Percentiles rank a stretch among this genome's conserved stretches.
Conservation (phyloP, 2,797 vertebrate species). For the Amblyraja radiata region DNA sequence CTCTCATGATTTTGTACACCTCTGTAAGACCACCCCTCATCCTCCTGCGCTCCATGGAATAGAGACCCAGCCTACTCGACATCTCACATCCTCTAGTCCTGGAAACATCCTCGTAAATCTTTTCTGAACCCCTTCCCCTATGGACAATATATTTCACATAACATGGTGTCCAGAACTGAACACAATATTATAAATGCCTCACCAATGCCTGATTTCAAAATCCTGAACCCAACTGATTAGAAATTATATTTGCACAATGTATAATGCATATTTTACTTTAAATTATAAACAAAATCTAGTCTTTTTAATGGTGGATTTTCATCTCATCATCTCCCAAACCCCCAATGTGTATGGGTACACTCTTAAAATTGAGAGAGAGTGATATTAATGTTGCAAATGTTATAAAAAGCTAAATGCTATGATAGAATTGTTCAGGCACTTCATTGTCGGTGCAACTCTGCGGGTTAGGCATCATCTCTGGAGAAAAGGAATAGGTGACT, state of each 20-base stretch:
- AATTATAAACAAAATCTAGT: constrained; percentile 9
- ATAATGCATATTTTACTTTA: neutral
- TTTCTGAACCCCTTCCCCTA: too few species aligned
- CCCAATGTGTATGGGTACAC: neutral
- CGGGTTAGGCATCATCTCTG: neutral
- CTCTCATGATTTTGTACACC: too few species aligned
- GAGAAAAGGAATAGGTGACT: neutral
- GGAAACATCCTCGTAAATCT: too few species aligned
- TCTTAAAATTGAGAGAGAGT: neutral
- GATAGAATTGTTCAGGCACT: neutral
- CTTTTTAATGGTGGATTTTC: neutral
- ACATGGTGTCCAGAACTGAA: too few species aligned
- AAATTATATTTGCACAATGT: neutral
- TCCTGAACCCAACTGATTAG: neutral
- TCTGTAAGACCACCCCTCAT: too few species aligned
- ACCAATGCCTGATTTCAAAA: neutral
- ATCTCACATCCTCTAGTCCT: too few species aligned
- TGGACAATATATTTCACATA: too few species aligned
- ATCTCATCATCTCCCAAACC: neutral
- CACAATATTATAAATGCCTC: too few species aligned
- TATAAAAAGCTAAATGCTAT: neutral
- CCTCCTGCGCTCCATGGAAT: too few species aligned
- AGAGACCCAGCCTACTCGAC: too few species aligned
- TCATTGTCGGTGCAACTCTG: neutral
- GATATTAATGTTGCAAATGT: neutral